Evolutionary conservation across 92 coral and sea anemone species (phyloP), one percentile per base, ranked within the genome.

Genomic region (Epizoanthus rinbou): DNA sequence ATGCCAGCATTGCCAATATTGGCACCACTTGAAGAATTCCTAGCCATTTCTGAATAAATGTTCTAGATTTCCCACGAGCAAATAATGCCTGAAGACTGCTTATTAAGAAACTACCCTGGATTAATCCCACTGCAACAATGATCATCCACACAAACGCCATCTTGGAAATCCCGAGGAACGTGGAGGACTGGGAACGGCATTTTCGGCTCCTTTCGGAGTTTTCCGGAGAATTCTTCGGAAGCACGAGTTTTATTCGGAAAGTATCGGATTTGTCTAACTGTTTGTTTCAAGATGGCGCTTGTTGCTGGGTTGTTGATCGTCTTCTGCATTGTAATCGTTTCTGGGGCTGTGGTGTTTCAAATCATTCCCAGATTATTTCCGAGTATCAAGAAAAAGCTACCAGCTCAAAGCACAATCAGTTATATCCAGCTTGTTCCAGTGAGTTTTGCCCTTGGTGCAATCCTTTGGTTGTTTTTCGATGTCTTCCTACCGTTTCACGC

Each of bases 131-230:
- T 33, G 90, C 85, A 11, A 87, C 86, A 54, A 90, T 93, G n/a
- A 96, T 83, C 22, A 94, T 66, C 92, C 92, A 86, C 64, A 96
- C 98, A 65, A 96, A 87, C 91, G 99, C 99, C 99, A 96, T 96
- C 59, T 95, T 90, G 81, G 6, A 59, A 3, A 15, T 8, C 13
- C 41, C 18, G 22, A 25, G 11, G 17, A 0, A 39, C 19, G 21
- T 25, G 28, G 5, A 56, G 35, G 65, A 56, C 81, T 75, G 67
- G 81, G 68, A 57, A 75, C 69, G 67, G 60, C n/a, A 17, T 2
- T 19, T 16, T 33, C 35, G 39, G 14, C 15, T 8, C 11, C 69
- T 28, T 22, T 65, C 45, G 71, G 71, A 65, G 4, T 1, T 28
- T 64, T 65, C 79, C 28, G n/a, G 19, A 9, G 13, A 8, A 8